Evolutionary conservation across 2,797 vertebrate species (phyloP), one percentile per base, ranked within the genome.

Genomic region (Acrossocheilus wenchowensis): DNA sequence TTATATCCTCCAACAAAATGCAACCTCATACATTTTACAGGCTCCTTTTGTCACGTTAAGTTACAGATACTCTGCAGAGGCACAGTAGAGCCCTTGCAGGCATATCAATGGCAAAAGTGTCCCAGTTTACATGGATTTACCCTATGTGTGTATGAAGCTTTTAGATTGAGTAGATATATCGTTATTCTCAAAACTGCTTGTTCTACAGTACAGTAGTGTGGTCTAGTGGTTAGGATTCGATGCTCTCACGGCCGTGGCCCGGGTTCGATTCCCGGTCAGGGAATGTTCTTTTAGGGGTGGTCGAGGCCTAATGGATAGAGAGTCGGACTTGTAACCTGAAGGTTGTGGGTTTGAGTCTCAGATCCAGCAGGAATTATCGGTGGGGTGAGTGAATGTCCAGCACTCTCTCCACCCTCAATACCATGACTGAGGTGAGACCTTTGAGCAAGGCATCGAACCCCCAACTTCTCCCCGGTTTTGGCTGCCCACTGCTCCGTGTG

Each of bases 171-270:
- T 30, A 41, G 69, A 72, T 43, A 2, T 9, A 45, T 48, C 12
- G 8, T 60, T 17, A 11, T 3, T 52, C 26, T 50, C 45, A 45
- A 74, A 21, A 75, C 15, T 26, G 4, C 72, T 34, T 34, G 71
- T 73, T 43, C 23, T 26, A 41, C n/a, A n/a, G 41, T 1, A 30
- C 30, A 30, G 30, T 30, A 30, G 30, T 30, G 92, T 95, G 92
- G 94, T 95, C 95, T 95, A 95, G 94, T 96, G 94, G 95, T 93
- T 95, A 95, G 93, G 94, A 94, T 95, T 95, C 91, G 92, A 92
- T 89, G 93, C 93, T 94, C 93, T 95, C 93, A 94, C 93, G 90
- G 89, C 93, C 89, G 91, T 88, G 91, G 93, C 93, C 93, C 85
- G 90, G 93, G 92, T 94, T 94, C 89, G 92, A 95, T 95, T 96